Evolutionary conservation across 2,113 vertebrate genomes (phyloP), one percentile per base, ranked within the genome.

Genomic region (Panthera leo): DNA sequence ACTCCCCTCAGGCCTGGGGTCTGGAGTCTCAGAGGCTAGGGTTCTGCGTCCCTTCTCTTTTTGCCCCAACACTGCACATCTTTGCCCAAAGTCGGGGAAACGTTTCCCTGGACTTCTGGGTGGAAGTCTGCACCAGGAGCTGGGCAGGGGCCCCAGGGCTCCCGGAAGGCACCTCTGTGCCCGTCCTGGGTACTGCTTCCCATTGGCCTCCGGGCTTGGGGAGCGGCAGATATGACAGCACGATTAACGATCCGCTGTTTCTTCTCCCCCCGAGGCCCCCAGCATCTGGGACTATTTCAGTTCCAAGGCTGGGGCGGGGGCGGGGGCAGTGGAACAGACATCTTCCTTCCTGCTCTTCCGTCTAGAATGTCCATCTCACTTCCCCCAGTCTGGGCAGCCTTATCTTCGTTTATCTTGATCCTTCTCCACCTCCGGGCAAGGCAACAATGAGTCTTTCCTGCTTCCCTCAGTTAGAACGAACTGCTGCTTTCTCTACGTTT

Each of bases 131-230:
- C 5, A 0, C 0, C 14, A 16, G 55, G 21, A 8, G 45, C 63
- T 42, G 29, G 71, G 16, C 12, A 5, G 10, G 9, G 63, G 34
- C 34, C 10, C 0, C 34, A 2, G 70, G 45, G 9, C 29, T 65
- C 39, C 9, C 0, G 0, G 7, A 4, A 12, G 1, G 0, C 4
- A 0, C 1, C 2, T 5, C 75, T 16, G 10, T 1, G 0, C 3
- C 39, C 5, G 0, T 14, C 45, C 23, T 5, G 3, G 4, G 2
- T 0, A 14, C 48, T 4, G 13, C 51, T 4, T 18, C 65, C 58
- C 23, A 14, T 53, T 21, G 0, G 5, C 4, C 3, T 9, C 29
- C 6, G 1, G 39, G 29, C 42, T 23, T 4, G 12, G 31, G 42
- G 84, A n/a, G 42, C 11, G 7, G 53, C 19, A 18, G 34, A 18